These are phyloP conservation scores for Musca vetustissima DNA, from an alignment of 1,140 invertebrate species.

Conservation along the genomic window DNA sequence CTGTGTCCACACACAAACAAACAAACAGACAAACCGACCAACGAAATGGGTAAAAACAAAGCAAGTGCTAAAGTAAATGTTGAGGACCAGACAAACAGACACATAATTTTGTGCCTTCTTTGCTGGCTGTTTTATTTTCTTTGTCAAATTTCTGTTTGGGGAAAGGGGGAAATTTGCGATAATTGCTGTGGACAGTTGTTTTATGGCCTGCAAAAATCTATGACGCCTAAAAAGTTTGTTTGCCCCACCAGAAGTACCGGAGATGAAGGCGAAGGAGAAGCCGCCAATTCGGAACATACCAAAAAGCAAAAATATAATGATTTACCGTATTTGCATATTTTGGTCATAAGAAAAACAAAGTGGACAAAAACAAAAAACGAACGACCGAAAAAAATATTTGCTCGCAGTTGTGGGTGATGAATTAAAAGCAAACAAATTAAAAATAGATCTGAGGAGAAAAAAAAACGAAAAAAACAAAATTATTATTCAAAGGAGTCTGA, in stretches of 20 bases:
- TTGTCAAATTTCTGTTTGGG: no score
- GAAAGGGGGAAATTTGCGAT: not conserved
- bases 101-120: no score
- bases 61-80: constrained; percentile 6
- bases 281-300: not conserved
- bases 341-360: constrained; percentile 12
- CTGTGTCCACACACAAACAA: not conserved
- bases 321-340: constrained; percentile 22
- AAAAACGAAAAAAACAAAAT: not conserved
- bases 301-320: constrained; percentile 5
- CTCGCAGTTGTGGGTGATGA: constrained; percentile 5
- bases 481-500: no score
- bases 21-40: not conserved
- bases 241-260: no score
- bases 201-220: constrained; percentile 20
- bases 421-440: constrained; percentile 22
- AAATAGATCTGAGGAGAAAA: not conserved
- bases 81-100: no score
- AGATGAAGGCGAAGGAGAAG: no score
- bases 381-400: not conserved
- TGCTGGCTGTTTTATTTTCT: no score
- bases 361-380: not conserved
- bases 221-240: constrained; percentile 21
- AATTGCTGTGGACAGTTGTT: constrained; percentile 18
- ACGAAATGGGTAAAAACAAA: not conserved